Evolutionary conservation across 2,888 invertebrate genomes (phyloP), one percentile per base, ranked within the genome.

Genomic region (Syritta pipiens): DNA sequence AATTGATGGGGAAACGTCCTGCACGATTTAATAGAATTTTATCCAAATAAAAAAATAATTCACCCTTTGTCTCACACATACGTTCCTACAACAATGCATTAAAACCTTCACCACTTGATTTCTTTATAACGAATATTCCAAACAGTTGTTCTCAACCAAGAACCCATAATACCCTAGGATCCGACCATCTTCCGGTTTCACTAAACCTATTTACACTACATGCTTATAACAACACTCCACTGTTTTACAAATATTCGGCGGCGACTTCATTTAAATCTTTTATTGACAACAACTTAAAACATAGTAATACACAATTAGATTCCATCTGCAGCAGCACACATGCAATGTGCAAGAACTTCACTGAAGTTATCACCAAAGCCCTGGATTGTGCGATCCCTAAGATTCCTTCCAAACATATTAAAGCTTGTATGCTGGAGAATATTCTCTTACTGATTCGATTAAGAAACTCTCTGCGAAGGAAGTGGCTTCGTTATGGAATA

Each of bases 171-270:
- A 44, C 3, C 10, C 44, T 22, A 22, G 44, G 22, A 10, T 44
- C 22, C n/a, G 42, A 42, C 19, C 42, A 42, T 20, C 44, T 44
- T 44, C 44, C 44, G 22, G 44, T 44, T 22, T 44, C 22, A 10
- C 10, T 22, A n/a, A 44, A n/a, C n/a, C n/a, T n/a, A n/a, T n/a
- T n/a, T n/a, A n/a, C n/a, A n/a, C n/a, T 22, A 22, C 22, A 44
- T 5, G 22, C 10, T 4, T n/a, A n/a, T 44, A 20, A 4, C 20
- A 22, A n/a, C 22, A 44, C 22, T 20, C 4, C 19, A n/a, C 17
- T 4, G n/a, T 10, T 20, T 42, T 24, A 22, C 6, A 44, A 6
- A 4, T 44, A 44, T 22, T 44, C 44, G 10, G 44, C 22, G 19
- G 44, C 44, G 22, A 44, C 9, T 6, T 22, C 6, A n/a, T 44